Evolutionary conservation across 1,140 invertebrate species (phyloP), one percentile per base, ranked within the genome.

Genomic region (Zaprionus vittiger): DNA sequence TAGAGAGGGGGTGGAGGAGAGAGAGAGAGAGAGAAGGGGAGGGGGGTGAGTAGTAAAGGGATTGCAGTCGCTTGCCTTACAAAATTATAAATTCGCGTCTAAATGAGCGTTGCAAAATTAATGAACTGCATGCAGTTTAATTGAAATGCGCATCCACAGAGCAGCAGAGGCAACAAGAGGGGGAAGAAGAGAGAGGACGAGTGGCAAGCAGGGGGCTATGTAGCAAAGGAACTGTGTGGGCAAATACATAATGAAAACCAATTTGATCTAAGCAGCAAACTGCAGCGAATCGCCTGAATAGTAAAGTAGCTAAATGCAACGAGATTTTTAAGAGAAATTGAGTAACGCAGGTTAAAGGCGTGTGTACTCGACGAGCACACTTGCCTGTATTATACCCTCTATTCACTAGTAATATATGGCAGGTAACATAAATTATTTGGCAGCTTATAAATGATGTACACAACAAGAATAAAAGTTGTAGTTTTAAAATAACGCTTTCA

Each of bases 71-170:
- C 66, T 68, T 60, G 60, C 77, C 54, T 77, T 77, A 69, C 75
- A 75, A 90, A 89, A 90, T 90, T 90, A 90, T 91, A 90, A 90
- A 90, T 89, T 89, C 86, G 79, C 82, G 89, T 90, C 85, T 89
- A 89, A 89, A 89, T 89, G 84, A 89, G 83, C 81, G 85, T 77
- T 89, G 84, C 81, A 89, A 89, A 89, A 89, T 89, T 89, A 89
- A 89, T 89, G 84, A 89, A 90, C 84, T 89, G 84, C 81, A 89
- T 89, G 84, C 84, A 89, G 85, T 89, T 89, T 89, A 89, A 89
- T 90, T 89, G 84, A 89, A 89, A 89, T 89, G 84, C 74, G 80
- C 84, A 89, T 74, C 80, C 70, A 74, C 75, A 59, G 54, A 17
- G 24, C 54, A 56, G 31, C 37, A 52, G 5, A 1, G 5, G 24